These are phyloP conservation scores for Pandemis heparana DNA, from an alignment of 2,888 invertebrate genomes.

Conservation along the genomic window DNA sequence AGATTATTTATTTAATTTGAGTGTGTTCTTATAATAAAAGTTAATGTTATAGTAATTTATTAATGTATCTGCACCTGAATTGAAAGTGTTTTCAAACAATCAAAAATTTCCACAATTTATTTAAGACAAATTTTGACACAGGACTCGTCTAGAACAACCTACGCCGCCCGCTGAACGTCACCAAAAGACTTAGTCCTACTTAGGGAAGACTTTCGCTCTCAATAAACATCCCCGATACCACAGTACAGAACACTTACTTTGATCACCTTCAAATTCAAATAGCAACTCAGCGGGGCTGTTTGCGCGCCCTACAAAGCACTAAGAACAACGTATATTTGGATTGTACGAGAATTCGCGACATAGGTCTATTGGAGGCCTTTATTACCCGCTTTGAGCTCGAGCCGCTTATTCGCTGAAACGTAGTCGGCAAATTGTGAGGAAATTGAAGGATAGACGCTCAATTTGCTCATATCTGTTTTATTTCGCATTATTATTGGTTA, in stretches of 20 bases:
- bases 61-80: too few relatives aligned
- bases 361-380: conserved; percentile 34
- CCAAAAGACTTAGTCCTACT: too few relatives aligned
- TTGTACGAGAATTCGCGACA: conserved; percentile 37
- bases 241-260: conserved; percentile 22
- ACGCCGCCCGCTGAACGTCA: too few relatives aligned
- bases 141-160: too few relatives aligned
- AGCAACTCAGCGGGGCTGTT: conserved; percentile 24
- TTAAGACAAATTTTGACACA: too few relatives aligned
- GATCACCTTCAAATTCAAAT: conserved; percentile 42
- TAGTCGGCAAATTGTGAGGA: conserved; percentile 28
- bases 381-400: conserved; percentile 30
- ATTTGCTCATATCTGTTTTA: conserved; percentile 24
- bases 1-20: too few relatives aligned
- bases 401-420: conserved; percentile 13
- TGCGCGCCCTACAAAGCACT: conserved; percentile 34
- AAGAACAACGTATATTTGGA: conserved; percentile 33
- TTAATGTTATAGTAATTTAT: too few relatives aligned
- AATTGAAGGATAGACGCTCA: conserved; percentile 34
- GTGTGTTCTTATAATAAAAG: too few relatives aligned
- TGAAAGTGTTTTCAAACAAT: too few relatives aligned
- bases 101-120: too few relatives aligned
- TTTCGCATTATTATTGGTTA: conserved; percentile 9
- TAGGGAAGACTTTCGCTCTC: neutral
- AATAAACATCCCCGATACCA: conserved; percentile 22